Base-by-base conservation (phyloP, 2,797 vertebrate species). In the Pseudomugil gertrudae region DNA sequence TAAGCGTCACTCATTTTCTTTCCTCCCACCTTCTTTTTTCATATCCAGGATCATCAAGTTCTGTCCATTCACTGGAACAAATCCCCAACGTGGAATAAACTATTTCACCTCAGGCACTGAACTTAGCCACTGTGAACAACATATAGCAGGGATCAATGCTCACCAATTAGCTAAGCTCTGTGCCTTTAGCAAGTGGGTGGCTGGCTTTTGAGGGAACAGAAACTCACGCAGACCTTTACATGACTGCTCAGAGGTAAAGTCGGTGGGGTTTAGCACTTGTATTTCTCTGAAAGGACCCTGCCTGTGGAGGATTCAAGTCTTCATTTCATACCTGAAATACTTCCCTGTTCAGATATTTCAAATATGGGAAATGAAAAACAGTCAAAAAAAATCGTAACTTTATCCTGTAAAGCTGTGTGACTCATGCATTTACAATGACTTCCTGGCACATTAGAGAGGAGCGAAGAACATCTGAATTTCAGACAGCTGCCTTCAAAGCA, bases 111-210 rank as follows among this genome's bases (percentile, higher is more conserved):
- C 91, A 90, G 94, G 90, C 91, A 94, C 94, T 94, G 94, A 95
- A 95, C 94, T 95, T 95, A 95, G 94, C 94, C 94, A 95, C 94
- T 95, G 94, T 95, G 94, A 95, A 95, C 94, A 95, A 92, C 90
- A 92, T 89, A 91, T 89, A 87, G 88, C 84, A 91, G 83, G 92
- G 92, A 94, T 93, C 93, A 94, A 87, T 95, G 94, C 94, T 95
- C 94, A 93, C 91, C 93, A 94, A 95, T 94, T 90, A 94, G 94
- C 94, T 94, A 94, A 95, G 94, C 92, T 94, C 94, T 94, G 93
- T 85, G 92, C 94, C 94, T 92, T 90, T 65, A 93, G 93, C 92
- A 89, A 95, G 87, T 75, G 75, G 85, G 80, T 63, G 81, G 82
- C 80, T 83, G 87, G 80, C 68, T 65, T 89, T 70, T 57, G 35